Conservation (phyloP, 2,888 invertebrate species). For the Scaptodrosophila latifasciaeformis region DNA sequence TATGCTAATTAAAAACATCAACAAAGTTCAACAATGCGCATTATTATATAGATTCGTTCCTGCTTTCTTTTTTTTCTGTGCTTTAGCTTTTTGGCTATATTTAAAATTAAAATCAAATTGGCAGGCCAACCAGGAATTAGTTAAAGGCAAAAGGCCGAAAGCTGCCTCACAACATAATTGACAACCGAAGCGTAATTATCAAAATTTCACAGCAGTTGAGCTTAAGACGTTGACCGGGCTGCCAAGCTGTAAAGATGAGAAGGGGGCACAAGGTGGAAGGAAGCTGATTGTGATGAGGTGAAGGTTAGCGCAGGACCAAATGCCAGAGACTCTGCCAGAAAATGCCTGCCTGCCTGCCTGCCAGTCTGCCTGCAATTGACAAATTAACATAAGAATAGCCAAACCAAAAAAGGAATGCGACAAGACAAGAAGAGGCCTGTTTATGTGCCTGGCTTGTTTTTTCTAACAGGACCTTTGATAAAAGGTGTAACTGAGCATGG, state of each 20-base stretch:
- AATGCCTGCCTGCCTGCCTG: conserved; percentile 1
- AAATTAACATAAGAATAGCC: conserved; percentile 57
- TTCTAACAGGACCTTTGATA: too few relatives aligned
- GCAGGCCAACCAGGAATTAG: conserved; percentile 25
- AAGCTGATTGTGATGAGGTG: neutral
- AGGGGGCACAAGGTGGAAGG: neutral
- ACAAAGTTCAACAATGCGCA: conserved; percentile 49
- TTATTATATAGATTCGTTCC: too few relatives aligned
- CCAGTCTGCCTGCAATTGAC: conserved; percentile 42
- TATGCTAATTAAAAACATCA: conserved; percentile 57
- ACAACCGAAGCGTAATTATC: conserved; percentile 56
- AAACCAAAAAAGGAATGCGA: too few relatives aligned
- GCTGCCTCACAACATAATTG: conserved; percentile 28
- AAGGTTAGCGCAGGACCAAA: too few relatives aligned
- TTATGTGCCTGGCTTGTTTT: conserved; percentile 13
- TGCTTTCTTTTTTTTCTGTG: too few relatives aligned
- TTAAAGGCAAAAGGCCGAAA: neutral
- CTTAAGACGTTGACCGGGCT: conserved; percentile 2
- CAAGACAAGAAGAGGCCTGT: neutral
- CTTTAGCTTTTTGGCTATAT: conserved; percentile 49
- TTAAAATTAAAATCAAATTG: conserved; percentile 42
- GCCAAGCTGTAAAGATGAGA: neutral
- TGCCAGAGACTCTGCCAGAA: too few relatives aligned
- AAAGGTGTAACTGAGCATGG: conserved; percentile 9
- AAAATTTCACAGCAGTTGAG: conserved; percentile 38